Percentiles rank a stretch among this genome's conserved stretches.
phyloP scores from a whole-genome alignment of 2,888 invertebrate species.

The Halictus quadricinctus region DNA sequence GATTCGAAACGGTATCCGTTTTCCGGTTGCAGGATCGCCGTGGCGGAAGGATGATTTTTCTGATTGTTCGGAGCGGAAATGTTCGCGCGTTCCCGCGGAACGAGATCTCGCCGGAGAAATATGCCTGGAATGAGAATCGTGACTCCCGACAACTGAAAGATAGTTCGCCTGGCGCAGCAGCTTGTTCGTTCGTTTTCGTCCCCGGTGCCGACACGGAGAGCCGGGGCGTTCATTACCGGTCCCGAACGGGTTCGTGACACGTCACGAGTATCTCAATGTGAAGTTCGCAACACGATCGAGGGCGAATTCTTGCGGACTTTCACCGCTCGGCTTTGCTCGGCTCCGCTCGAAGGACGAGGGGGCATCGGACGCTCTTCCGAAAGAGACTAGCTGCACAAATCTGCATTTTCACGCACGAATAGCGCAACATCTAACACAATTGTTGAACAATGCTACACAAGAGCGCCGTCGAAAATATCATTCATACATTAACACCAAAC shows the following conservation, averaged over 20 bases:
- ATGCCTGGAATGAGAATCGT: constrained; percentile 51
- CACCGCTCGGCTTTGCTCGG: constrained; percentile 53
- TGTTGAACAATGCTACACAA: neutral
- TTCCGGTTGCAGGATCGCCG: neutral
- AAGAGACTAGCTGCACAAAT: neutral
- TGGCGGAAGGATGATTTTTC: neutral
- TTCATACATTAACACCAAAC: too few species aligned
- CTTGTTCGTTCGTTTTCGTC: constrained; percentile 32
- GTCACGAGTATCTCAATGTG: constrained; percentile 74
- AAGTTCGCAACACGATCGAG: constrained; percentile 73
- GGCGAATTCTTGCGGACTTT: constrained; percentile 73
- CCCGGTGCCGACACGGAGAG: constrained; percentile 37
- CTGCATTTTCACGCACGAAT: neutral
- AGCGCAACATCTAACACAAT: too few species aligned
- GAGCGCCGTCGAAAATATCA: neutral
- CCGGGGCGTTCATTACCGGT: constrained; percentile 63
- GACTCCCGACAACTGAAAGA: constrained; percentile 37
- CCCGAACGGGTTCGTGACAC: constrained; percentile 67
- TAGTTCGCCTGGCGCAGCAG: constrained; percentile 24
- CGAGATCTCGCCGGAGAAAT: constrained; percentile 16
- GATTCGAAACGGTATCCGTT: constrained; percentile 1
- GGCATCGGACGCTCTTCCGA: neutral
- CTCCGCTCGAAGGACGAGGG: constrained; percentile 62
- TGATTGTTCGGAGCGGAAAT: neutral
- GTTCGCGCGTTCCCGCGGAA: constrained; percentile 8